Percentiles rank a stretch among this genome's conserved stretches.
Evolutionary conservation across 2,797 vertebrate genomes (phyloP).

Genomic region (Sebastes vulpes): DNA sequence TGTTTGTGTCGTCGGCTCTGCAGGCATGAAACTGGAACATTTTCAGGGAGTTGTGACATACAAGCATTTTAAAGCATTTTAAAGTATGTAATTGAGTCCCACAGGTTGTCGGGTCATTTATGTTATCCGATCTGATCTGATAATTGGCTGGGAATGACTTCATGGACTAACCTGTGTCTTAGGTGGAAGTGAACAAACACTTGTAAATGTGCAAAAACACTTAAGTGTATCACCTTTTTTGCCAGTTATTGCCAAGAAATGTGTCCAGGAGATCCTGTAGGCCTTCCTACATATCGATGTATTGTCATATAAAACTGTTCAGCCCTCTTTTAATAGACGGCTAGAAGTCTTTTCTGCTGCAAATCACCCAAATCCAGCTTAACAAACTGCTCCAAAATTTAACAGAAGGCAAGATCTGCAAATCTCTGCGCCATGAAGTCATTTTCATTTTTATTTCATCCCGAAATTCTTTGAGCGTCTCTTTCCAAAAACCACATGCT

Average conservation of each 20-base stretch:
- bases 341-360: neutral
- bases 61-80: neutral
- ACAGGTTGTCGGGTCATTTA: neutral
- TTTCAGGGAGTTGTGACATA: constrained; percentile 4
- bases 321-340: neutral
- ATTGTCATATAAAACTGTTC: neutral
- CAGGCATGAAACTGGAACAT: constrained; percentile 16
- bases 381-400: neutral
- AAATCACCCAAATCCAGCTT: neutral
- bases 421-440: neutral
- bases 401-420: neutral
- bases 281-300: neutral
- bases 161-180: neutral
- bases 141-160: neutral
- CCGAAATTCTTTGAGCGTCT: neutral
- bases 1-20: constrained; percentile 26
- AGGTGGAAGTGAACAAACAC: neutral
- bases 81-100: neutral
- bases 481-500: neutral
- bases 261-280: neutral
- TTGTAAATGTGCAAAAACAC: neutral
- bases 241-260: neutral
- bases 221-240: neutral
- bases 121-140: neutral
- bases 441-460: neutral